phyloP scores from a whole-genome alignment of 2,797 vertebrate genomes.

The Neosilurus mollespiculum region DNA sequence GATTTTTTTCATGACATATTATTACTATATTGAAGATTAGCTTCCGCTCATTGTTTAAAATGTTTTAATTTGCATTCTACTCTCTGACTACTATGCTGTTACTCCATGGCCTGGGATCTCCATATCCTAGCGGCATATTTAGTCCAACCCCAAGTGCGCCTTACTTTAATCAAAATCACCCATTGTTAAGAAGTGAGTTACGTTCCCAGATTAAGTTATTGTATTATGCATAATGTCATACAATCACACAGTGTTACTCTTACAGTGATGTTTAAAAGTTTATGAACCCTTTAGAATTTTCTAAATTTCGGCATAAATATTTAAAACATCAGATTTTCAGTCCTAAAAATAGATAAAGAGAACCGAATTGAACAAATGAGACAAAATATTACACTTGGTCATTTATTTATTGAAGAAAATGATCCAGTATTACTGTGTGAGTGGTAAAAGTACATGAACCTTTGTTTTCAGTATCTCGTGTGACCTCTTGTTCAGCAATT shows the following conservation, averaged over 20 bases:
- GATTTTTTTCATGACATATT: neutral
- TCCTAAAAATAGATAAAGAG: too few relatives aligned
- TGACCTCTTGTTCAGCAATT: too few relatives aligned
- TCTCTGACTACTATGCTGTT: neutral
- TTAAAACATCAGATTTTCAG: too few relatives aligned
- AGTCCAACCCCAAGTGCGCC: neutral
- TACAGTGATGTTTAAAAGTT: neutral
- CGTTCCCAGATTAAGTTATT: neutral
- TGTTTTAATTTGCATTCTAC: neutral
- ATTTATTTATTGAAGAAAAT: too few relatives aligned
- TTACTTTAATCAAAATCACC: neutral
- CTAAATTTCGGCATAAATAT: too few relatives aligned
- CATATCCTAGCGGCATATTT: neutral
- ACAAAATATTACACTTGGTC: too few relatives aligned
- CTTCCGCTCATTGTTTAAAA: neutral
- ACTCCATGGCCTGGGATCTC: neutral
- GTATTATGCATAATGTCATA: neutral
- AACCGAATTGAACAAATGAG: too few relatives aligned
- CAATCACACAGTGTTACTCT: too few relatives aligned
- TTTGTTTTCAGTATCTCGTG: too few relatives aligned
- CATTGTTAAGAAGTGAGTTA: neutral
- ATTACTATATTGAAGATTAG: neutral
- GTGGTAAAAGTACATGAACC: too few relatives aligned
- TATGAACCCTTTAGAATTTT: too few relatives aligned
- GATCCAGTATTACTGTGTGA: too few relatives aligned